Base-by-base conservation (phyloP, 2,113 vertebrate genomes). In the Pelobates fuscus region DNA sequence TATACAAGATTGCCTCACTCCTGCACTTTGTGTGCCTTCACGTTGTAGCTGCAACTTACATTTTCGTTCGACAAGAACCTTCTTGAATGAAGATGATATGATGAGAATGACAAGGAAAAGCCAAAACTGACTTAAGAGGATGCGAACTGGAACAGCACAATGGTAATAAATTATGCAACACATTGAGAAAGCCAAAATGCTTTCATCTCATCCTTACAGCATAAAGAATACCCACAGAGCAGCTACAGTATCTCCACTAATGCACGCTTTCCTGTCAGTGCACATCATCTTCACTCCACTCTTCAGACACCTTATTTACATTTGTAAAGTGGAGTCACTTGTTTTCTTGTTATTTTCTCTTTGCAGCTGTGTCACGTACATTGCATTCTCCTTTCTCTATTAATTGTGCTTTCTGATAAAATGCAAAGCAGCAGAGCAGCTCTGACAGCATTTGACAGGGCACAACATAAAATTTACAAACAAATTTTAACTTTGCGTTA, bases 331-430 rank as follows among this genome's bases (percentile, higher is more conserved):
- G 64, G 46, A 67, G 57, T 20, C 29, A 18, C 70, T 52, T 67
- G 70, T 62, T 67, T 67, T 67, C 24, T 26, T 62, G 26, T 61
- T 62, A 60, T 49, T 21, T n/a, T 27, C 24, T 72, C 23, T 54
- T 59, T 55, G 46, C 57, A 78, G 23, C 60, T 61, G 17, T 58
- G 26, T 59, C 57, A 67, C 64, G 72, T 76, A 76, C 54, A 46
- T 67, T 67, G 72, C 72, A 30, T 76, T 76, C 46, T 60, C 54
- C 72, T 32, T 76, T 67, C 64, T 46, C 64, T 61, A 76, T 76
- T 76, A 76, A 76, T 76, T 76, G 64, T 49, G 41, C 61, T 59
- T 76, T 76, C 72, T 76, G 72, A 76, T 76, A 54, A 76, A 67
- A 59, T 76, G 54, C 72, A 60, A 76, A 59, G 72, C 59, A 76